Percentiles rank a stretch among this genome's conserved stretches.
Evolutionary conservation across 2,888 invertebrate genomes (phyloP).

Genomic region (Heliothis peltigera): DNA sequence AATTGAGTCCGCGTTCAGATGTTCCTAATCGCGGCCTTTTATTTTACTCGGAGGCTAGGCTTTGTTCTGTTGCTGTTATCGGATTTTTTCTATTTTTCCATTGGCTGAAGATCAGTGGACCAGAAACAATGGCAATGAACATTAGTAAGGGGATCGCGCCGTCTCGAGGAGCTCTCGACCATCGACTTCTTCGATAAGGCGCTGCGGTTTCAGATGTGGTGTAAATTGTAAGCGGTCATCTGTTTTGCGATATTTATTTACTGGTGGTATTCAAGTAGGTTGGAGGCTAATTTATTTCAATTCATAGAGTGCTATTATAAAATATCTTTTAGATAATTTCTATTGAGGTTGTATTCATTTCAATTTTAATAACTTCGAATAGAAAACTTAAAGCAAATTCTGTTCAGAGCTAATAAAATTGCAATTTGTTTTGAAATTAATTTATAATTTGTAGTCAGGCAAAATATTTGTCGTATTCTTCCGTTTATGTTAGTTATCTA

Average conservation of each 20-base stretch:
- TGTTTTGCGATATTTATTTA: not conserved
- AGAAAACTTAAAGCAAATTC: no score
- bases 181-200: conserved; percentile 60
- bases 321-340: no score
- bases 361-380: no score
- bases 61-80: conserved; percentile 59
- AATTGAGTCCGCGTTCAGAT: conserved; percentile 45
- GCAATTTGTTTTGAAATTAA: no score
- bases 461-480: no score
- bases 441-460: no score
- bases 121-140: conserved; percentile 74
- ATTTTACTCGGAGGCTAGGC: conserved; percentile 48
- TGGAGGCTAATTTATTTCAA: not conserved
- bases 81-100: conserved; percentile 65
- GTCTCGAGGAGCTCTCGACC: conserved; percentile 69
- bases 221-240: conserved; percentile 42
- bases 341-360: no score
- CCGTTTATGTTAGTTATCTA: no score
- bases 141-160: conserved; percentile 71
- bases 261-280: not conserved
- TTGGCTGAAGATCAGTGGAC: conserved; percentile 62
- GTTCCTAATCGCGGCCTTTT: conserved; percentile 52
- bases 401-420: no score
- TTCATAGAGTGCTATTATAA: not conserved
- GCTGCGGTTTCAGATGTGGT: conserved; percentile 50